These are phyloP conservation scores for Buphagus erythrorhynchus DNA, from an alignment of 2,797 vertebrate species.

Conservation along the genomic window DNA sequence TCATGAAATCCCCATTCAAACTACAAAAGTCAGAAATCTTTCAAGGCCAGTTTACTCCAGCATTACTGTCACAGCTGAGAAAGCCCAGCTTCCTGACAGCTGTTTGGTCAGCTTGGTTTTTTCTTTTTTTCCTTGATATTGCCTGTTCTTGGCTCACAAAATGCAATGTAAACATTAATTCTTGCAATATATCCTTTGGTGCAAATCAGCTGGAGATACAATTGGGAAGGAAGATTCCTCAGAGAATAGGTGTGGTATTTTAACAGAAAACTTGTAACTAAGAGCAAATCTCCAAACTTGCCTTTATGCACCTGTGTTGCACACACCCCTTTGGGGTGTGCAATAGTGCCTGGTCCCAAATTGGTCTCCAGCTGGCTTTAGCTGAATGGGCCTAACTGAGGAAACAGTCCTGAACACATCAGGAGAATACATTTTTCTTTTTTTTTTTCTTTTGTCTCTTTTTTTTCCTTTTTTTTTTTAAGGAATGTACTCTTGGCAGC, in stretches of 20 bases:
- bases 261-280: background rate
- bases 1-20: constrained; percentile 48
- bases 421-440: background rate
- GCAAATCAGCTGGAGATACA: background rate
- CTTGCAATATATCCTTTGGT: background rate
- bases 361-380: background rate
- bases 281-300: background rate
- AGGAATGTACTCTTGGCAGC: background rate
- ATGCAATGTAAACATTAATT: background rate
- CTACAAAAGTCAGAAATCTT: background rate
- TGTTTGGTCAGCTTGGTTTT: background rate
- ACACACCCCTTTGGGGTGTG: background rate
- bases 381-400: background rate
- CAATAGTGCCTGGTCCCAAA: background rate
- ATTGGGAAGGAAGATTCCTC: background rate
- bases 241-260: background rate
- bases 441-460: no score
- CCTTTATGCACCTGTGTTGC: rapidly evolving
- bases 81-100: background rate
- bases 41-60: constrained; percentile 7
- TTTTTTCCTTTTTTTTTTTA: no score
- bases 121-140: background rate
- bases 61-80: background rate
- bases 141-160: background rate
- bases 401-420: background rate